A percentile compares a stretch with the other conserved stretches of the same genome.
phyloP scores from a whole-genome alignment of 2,888 invertebrate species.

The Brachycybe producta region DNA sequence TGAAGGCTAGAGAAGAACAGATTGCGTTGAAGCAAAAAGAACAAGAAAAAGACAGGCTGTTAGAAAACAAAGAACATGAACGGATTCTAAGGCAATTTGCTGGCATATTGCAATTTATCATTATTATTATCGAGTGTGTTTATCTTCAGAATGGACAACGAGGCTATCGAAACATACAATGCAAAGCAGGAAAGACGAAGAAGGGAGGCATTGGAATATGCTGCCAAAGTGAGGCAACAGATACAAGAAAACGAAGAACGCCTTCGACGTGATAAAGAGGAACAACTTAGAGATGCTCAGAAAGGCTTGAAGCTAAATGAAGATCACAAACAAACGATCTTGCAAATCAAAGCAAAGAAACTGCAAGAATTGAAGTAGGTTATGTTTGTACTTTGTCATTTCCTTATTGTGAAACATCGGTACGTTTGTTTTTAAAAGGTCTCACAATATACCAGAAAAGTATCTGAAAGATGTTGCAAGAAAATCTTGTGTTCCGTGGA shows the following conservation, averaged over 20 bases:
- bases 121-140: too few species aligned
- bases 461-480: slow-evolving; percentile 8
- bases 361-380: slow-evolving; percentile 7
- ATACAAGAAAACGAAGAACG: slow-evolving; percentile 4
- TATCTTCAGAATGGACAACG: slow-evolving; percentile 9
- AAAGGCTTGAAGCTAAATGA: background rate
- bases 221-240: background rate
- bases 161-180: background rate
- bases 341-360: background rate
- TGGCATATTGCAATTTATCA: background rate
- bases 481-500: slow-evolving; percentile 6
- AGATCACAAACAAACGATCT: background rate
- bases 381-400: background rate
- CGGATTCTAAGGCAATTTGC: background rate
- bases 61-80: slow-evolving; percentile 1
- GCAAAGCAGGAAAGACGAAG: background rate
- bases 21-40: slow-evolving; percentile 3
- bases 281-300: background rate
- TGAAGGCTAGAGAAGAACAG: background rate
- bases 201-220: background rate
- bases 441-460: slow-evolving; percentile 3
- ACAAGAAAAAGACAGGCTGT: background rate
- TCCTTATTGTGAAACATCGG: too few species aligned
- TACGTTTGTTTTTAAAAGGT: too few species aligned
- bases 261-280: background rate